Evolutionary conservation across 2,797 vertebrate species (phyloP), one percentile per base, ranked within the genome.

Genomic region (Esox lucius): DNA sequence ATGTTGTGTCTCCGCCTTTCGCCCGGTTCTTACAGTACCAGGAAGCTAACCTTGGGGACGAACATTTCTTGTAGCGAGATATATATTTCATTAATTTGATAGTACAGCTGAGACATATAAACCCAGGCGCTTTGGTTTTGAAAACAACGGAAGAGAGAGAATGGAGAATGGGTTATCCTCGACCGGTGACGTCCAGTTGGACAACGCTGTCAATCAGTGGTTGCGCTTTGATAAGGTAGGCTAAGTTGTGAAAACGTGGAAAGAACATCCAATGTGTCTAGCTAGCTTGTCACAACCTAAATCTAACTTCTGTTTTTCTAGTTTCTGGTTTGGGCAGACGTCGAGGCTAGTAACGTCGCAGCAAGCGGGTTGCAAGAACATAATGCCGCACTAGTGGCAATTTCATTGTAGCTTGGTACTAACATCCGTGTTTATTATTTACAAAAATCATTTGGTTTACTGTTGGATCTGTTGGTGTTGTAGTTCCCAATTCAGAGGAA

Each of bases 171-270:
- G 39, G 16, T 28, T 69, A 46, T 68, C 78, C 15, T 51, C 66
- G 0, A 85, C 83, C 1, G 92, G 86, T 0, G 92, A 93, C 48
- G 8, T 13, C 0, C 65, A 71, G 31, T 75, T 94, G 74, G 88
- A 93, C 64, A 75, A 77, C 15, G 94, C 91, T 8, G 75, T 94
- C 74, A 81, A 0, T n/a, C 92, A 83, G 79, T 98, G 97, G 97
- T 83, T 98, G 65, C 89, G 75, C 26, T 95, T 94, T 87, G 97
- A 98, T 82, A 88, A 95, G 96, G 97, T 97, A 80, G 93, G 12
- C 78, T 8, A 51, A 8, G 42, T 17, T 19, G 49, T 5, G 4
- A n/a, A 51, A 13, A 39, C 19, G 49, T 0, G 51, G 17, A 1
- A 8, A 19, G 19, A n/a, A 42, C 39, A 0, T 3, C 28, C 28